Percentiles rank a stretch among this genome's conserved stretches.
These are phyloP conservation scores for Antitype chi DNA, from an alignment of 2,888 invertebrate species.

Conservation along the genomic window DNA sequence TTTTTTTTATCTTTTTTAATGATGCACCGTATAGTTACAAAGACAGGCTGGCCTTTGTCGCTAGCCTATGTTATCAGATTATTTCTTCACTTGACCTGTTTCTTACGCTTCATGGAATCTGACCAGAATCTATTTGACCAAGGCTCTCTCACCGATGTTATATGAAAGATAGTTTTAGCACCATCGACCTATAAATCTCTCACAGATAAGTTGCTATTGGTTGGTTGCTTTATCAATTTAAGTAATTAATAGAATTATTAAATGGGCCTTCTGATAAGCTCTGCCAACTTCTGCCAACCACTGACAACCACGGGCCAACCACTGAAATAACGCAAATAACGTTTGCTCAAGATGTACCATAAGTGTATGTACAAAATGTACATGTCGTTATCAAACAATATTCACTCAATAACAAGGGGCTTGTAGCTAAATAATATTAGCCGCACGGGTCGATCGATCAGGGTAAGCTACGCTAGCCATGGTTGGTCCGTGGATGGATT, in stretches of 20 bases:
- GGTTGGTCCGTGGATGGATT: no score
- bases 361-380: no score
- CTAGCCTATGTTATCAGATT: constrained; percentile 51
- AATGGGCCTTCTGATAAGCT: not conserved
- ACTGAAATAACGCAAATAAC: not conserved
- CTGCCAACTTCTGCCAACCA: not conserved
- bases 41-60: constrained; percentile 20
- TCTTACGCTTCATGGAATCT: constrained; percentile 55
- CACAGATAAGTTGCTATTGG: not conserved
- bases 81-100: constrained; percentile 62
- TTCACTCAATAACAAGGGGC: not conserved
- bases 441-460: no score
- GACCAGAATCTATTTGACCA: constrained; percentile 47
- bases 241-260: not conserved
- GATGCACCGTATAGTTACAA: not conserved
- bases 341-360: no score
- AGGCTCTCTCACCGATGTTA: constrained; percentile 14
- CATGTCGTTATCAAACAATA: no score
- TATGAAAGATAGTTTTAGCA: constrained; percentile 32
- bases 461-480: no score
- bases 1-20: not conserved
- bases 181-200: not conserved
- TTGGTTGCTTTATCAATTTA: not conserved
- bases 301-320: no score
- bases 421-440: no score